phyloP scores from a whole-genome alignment of 1,140 invertebrate genomes.

The Nephila pilipes region DNA sequence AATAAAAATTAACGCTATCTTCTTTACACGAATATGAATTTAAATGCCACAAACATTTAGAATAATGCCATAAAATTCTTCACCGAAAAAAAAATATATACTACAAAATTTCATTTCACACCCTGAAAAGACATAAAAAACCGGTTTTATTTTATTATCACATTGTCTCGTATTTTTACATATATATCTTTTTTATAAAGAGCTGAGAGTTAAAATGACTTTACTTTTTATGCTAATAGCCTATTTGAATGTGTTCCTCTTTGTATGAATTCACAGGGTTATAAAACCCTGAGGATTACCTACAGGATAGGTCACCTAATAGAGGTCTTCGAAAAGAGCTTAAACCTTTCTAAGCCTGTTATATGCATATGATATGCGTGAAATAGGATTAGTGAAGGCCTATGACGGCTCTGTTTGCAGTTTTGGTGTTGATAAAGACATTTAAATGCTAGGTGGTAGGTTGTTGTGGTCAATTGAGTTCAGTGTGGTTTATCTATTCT shows the following conservation, averaged over 20 bases:
- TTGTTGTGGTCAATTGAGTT: background rate
- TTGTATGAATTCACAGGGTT: background rate
- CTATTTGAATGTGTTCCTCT: background rate
- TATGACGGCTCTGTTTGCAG: slow-evolving; percentile 9
- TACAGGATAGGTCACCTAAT: slow-evolving; percentile 19
- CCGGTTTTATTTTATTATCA: background rate
- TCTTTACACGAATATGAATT: background rate
- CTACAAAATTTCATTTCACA: background rate
- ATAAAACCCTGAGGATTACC: slow-evolving; percentile 46
- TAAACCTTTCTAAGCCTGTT: slow-evolving; percentile 61
- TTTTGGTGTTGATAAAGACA: slow-evolving; percentile 66
- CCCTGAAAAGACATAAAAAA: background rate
- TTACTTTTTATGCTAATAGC: background rate
- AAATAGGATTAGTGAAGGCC: slow-evolving; percentile 56
- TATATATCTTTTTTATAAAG: background rate
- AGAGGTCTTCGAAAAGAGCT: slow-evolving; percentile 9
- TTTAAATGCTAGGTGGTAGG: slow-evolving; percentile 2
- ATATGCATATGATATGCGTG: slow-evolving; percentile 63
- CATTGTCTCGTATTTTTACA: background rate
- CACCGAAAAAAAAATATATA: background rate
- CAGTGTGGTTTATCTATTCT: background rate
- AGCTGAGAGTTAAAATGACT: background rate
- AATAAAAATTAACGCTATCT: background rate
- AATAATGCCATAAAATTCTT: too few relatives aligned
- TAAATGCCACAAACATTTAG: background rate